Percentiles rank a stretch among this genome's conserved stretches.
Evolutionary conservation across 2,888 invertebrate species (phyloP).

Genomic region (Stictocephala bisonia): DNA sequence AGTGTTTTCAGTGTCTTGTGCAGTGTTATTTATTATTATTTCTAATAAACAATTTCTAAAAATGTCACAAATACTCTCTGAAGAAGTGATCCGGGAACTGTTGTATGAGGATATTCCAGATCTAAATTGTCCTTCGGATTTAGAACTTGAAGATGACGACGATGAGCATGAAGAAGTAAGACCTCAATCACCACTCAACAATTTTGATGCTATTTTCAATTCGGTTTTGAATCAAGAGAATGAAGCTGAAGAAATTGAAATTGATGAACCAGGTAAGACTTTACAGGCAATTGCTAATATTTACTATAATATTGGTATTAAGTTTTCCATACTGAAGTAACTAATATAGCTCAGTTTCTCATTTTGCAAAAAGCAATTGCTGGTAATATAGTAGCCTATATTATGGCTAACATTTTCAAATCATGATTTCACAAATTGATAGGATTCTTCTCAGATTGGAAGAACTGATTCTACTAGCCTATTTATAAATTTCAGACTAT

Average conservation of each 20-base stretch:
- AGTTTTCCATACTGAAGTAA: neutral
- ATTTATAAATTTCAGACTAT: neutral
- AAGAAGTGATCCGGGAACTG: neutral
- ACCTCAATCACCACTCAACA: constrained; percentile 1
- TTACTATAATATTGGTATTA: neutral
- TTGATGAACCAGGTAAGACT: constrained; percentile 10
- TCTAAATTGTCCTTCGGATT: neutral
- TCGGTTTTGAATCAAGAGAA: constrained; percentile 4
- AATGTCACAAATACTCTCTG: constrained; percentile 4
- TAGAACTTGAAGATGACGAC: too few species aligned
- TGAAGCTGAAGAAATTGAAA: neutral
- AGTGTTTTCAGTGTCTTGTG: neutral
- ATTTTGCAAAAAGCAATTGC: constrained; percentile 4
- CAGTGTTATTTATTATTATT: constrained; percentile 1
- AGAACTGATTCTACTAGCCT: neutral
- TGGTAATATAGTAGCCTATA: neutral
- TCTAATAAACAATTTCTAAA: neutral
- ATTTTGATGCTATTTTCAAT: neutral
- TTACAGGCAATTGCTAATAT: constrained; percentile 3
- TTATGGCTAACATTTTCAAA: neutral
- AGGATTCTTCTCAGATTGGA: neutral
- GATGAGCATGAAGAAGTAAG: neutral
- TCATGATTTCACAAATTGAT: constrained; percentile 9
- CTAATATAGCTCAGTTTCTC: neutral
- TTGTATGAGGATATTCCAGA: neutral